Conservation (phyloP, 53 echinoderm and acorn worm genomes). For the Holothuria scabra region DNA sequence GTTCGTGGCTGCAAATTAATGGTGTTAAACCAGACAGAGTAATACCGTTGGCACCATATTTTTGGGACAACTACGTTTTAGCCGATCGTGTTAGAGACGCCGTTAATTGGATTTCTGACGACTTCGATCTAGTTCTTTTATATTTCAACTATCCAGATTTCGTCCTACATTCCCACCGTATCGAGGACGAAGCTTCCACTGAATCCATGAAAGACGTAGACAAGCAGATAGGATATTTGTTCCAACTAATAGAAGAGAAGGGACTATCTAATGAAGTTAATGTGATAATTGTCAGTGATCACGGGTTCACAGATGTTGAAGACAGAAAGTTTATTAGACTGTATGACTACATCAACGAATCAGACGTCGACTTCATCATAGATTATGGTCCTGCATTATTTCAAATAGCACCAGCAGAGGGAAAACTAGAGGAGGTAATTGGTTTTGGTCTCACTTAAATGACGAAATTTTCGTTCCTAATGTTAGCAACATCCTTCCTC, state of each 20-base stretch:
- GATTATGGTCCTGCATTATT: constrained; percentile 57
- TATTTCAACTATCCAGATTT: constrained; percentile 56
- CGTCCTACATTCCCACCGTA: constrained; percentile 28
- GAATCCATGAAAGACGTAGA: constrained; percentile 41
- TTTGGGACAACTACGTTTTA: constrained; percentile 19
- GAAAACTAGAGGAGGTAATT: constrained; percentile 6
- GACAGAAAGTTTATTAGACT: constrained; percentile 45
- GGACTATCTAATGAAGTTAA: constrained; percentile 51
- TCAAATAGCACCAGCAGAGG: constrained; percentile 12
- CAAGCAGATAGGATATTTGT: constrained; percentile 25
- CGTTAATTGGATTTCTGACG: constrained; percentile 14
- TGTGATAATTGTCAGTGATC: constrained; percentile 60
- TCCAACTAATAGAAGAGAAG: constrained; percentile 26
- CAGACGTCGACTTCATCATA: constrained; percentile 55
- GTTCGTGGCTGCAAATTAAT: constrained; percentile 45
- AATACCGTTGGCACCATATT: background rate
- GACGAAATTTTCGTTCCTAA: no score
- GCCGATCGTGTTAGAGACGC: constrained; percentile 28
- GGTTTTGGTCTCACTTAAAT: no score
- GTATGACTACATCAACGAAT: constrained; percentile 56
- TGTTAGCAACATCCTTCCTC: no score
- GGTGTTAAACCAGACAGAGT: constrained; percentile 36
- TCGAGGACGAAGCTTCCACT: background rate
- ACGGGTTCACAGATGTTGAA: constrained; percentile 47
- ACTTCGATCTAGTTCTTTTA: constrained; percentile 49